A percentile compares a stretch with the other conserved stretches of the same genome.
These are phyloP conservation scores for Cerceris rybyensis DNA, from an alignment of 2,888 invertebrate genomes.

Conservation along the genomic window DNA sequence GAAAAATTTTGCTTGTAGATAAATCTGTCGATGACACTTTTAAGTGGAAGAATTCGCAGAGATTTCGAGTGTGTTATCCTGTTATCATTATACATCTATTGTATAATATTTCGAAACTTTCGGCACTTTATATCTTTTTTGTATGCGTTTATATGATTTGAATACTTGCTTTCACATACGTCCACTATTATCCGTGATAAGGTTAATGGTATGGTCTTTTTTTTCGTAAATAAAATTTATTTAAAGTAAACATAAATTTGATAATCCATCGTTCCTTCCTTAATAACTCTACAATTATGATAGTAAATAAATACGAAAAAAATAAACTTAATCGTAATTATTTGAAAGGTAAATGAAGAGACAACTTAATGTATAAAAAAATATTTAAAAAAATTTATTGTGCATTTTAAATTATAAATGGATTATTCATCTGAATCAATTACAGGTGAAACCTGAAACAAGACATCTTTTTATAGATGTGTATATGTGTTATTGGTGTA, in stretches of 20 bases:
- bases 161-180: slow-evolving; percentile 22
- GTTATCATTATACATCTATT: slow-evolving; percentile 19
- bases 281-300: not conserved
- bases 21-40: too few relatives aligned
- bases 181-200: slow-evolving; percentile 19
- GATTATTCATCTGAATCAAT: slow-evolving; percentile 65
- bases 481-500: not conserved
- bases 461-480: not conserved
- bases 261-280: slow-evolving; percentile 11
- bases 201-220: slow-evolving; percentile 14
- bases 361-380: slow-evolving; percentile 1
- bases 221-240: slow-evolving; percentile 39
- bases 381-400: not conserved
- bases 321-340: not conserved
- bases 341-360: not conserved
- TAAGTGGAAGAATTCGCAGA: too few relatives aligned
- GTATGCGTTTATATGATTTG: slow-evolving; percentile 22
- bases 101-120: slow-evolving; percentile 11
- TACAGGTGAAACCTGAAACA: slow-evolving; percentile 75
- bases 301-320: not conserved
- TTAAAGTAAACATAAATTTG: slow-evolving; percentile 23
- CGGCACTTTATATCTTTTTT: slow-evolving; percentile 37
- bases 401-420: not conserved
- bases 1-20: too few relatives aligned
- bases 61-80: slow-evolving; percentile 7